These are phyloP conservation scores for Regulus satrapa DNA, from an alignment of 2,113 vertebrate genomes.

Conservation along the genomic window DNA sequence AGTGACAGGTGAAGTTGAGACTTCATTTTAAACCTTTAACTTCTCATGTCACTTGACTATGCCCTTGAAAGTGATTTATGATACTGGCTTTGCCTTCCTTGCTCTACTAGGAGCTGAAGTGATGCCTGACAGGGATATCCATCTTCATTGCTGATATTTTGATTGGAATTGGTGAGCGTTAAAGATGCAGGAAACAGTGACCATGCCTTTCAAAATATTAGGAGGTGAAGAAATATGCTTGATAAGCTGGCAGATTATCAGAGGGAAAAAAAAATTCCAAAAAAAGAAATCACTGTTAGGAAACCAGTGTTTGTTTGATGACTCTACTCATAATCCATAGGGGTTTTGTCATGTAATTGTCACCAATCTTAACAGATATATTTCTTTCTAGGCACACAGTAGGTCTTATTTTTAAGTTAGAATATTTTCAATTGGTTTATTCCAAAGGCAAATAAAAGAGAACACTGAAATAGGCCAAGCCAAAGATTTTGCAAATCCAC, in stretches of 20 bases:
- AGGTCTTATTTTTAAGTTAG: background rate
- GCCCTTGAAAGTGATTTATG: background rate
- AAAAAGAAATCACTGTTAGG: background rate
- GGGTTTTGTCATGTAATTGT: background rate
- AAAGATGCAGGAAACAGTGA: background rate
- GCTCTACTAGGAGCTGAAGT: background rate
- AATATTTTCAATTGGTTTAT: background rate
- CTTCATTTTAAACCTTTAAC: background rate
- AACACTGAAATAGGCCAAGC: background rate
- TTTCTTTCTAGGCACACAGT: background rate
- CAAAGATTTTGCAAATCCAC: background rate
- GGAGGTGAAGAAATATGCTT: background rate
- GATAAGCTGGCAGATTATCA: background rate
- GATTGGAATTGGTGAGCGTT: background rate
- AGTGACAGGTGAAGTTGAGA: background rate
- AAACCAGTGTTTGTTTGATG: background rate
- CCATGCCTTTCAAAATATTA: background rate
- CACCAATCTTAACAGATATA: background rate
- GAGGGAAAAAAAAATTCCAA: background rate
- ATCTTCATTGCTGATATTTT: constrained; percentile 12
- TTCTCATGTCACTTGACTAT: background rate
- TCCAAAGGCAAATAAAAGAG: background rate
- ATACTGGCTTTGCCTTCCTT: background rate
- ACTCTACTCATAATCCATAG: background rate
- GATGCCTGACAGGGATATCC: background rate